Evolutionary conservation across 2,888 invertebrate genomes (phyloP), one percentile per base, ranked within the genome.

Genomic region (Pristionchus mayeri): DNA sequence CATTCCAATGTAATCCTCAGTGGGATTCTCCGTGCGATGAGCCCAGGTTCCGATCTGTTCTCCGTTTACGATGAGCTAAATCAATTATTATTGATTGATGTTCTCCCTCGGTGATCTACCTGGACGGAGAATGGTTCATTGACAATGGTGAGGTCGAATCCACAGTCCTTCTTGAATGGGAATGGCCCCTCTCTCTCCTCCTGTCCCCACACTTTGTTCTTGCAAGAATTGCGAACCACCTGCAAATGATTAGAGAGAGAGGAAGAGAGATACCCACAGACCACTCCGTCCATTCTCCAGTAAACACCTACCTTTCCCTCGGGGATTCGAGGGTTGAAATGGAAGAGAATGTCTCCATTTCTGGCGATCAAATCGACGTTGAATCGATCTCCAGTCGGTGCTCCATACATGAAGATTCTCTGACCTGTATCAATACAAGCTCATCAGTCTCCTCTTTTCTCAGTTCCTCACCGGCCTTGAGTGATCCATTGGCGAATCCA

Each of bases 181-280:
- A 91, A 90, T 2, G 85, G 86, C 21, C 91, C 92, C 82, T 93
- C 92, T 50, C 91, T 88, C 85, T 93, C 93, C 86, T 93, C 93
- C 18, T 87, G 85, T 40, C 90, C 92, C 93, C 93, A 93, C 50
- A 84, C 84, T 1, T 90, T 92, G 82, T 88, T 87, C 34, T 88
- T 87, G 67, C 88, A 87, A 2, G 91, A 84, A 86, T 93, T 93
- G 18, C 93, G 91, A 11, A 93, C 90, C 27, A 93, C 89, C 90
- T 92, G 85, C 78, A 87, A 87, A n/a, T n/a, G n/a, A n/a, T n/a
- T n/a, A n/a, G n/a, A n/a, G n/a, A n/a, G n/a, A n/a, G n/a, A n/a
- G n/a, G n/a, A n/a, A n/a, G n/a, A n/a, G n/a, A n/a, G n/a, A n/a
- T n/a, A n/a, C n/a, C n/a, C n/a, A n/a, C n/a, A n/a, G n/a, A n/a